Conservation (phyloP, 2,797 vertebrate genomes). For the Myotis vivesi region DNA sequence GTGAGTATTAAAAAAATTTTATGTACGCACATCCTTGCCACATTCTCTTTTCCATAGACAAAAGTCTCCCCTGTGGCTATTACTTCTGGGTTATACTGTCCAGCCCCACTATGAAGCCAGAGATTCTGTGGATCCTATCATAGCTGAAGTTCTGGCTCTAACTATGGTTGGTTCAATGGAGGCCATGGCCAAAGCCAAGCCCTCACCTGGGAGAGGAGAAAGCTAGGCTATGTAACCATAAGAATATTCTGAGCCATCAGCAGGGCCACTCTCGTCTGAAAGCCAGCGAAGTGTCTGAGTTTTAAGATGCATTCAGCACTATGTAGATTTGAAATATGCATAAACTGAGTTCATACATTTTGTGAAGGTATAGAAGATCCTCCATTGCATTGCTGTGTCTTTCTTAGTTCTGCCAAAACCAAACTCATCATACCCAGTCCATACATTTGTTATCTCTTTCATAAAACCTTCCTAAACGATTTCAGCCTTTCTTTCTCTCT, state of each 20-base stretch:
- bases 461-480: not conserved
- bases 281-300: not conserved
- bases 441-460: not conserved
- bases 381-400: accelerated
- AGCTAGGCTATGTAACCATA: not conserved
- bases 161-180: not conserved
- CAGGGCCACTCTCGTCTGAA: not conserved
- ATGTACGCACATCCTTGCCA: not conserved
- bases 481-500: not conserved
- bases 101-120: not conserved
- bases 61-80: not conserved
- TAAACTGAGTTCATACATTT: not conserved
- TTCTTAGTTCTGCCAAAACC: not conserved
- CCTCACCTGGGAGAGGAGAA: not conserved
- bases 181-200: not conserved
- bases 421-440: not conserved
- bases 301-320: not conserved
- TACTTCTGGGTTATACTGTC: not conserved
- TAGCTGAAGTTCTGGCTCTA: not conserved
- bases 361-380: not conserved
- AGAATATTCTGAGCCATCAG: not conserved
- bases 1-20: no score
- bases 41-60: not conserved
- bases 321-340: not conserved
- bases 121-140: not conserved